Evolutionary conservation across 2,113 vertebrate genomes (phyloP).

Genomic region (Brachypteracias leptosomus): DNA sequence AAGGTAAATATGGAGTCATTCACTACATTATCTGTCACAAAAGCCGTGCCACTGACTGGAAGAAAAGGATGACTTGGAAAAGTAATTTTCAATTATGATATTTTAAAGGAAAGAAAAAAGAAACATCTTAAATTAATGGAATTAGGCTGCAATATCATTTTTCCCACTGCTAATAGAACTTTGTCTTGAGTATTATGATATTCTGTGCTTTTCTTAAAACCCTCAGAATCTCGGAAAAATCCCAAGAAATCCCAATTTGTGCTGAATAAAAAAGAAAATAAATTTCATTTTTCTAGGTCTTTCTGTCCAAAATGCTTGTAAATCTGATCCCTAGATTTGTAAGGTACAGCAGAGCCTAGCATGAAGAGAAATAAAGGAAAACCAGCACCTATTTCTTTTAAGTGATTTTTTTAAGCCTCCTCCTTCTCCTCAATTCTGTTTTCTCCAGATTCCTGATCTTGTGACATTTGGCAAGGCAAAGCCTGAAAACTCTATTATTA

Average conservation of each 20-base stretch:
- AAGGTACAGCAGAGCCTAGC: background rate
- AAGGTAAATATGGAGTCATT: background rate
- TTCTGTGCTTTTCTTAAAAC: background rate
- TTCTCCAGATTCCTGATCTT: conserved; percentile 5
- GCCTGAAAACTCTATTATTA: conserved; percentile 25
- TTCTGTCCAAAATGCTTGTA: background rate
- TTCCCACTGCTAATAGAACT: background rate
- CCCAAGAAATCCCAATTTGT: background rate
- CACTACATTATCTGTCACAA: background rate
- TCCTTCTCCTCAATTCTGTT: background rate
- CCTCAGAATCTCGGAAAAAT: background rate
- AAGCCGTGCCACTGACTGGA: background rate
- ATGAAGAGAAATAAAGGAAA: background rate
- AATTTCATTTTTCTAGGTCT: background rate
- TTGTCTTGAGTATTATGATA: background rate
- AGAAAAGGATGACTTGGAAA: background rate
- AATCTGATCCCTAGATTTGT: background rate
- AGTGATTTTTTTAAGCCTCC: background rate
- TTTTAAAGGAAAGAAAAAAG: background rate
- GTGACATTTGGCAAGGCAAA: conserved; percentile 15
- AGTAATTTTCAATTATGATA: background rate
- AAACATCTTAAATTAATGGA: background rate
- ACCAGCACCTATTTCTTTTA: background rate
- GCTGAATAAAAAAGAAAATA: background rate
- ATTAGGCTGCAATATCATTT: background rate